Base-by-base conservation (phyloP, 2,888 invertebrate genomes). In the Thyatira batis region DNA sequence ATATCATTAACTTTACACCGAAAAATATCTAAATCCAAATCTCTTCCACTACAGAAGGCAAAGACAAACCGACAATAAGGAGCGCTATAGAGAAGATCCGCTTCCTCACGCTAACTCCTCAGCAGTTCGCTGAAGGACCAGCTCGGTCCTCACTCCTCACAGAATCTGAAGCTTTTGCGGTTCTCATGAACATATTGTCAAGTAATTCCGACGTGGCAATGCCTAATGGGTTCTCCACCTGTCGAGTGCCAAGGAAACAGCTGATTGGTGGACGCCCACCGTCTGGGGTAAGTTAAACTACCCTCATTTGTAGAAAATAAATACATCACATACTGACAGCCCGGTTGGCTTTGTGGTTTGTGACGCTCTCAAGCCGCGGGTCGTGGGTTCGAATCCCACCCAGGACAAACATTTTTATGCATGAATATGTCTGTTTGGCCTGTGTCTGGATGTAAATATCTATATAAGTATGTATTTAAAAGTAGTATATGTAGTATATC, bases 61-160 rank as follows among this genome's bases (percentile, higher is more conserved):
- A 82, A 60, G 81, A 82, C 39, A 85, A 82, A 59, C 76, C 76
- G 9, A 89, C 93, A 17, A 87, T 95, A 54, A 90, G 95, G 1
- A 93, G 94, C 67, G 95, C 95, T 0, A 90, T 97, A 0, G 94
- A 94, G 74, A 96, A 96, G 84, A 95, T 97, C 57, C 93, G 97
- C 21, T 97, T 97, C 84, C 91, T 97, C 10, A 96, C 96, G 0
- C 87, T 97, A 64, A 94, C 94, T 0, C 95, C 97, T 0, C 95
- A 96, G 77, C 95, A 97, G 86, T 97, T 97, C 80, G 96, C 97
- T 0, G 95, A 96, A 71, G 96, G 96, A 0, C 96, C 97, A 0
- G 96, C 96, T 0, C 93, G 94, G 50, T 96, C 96, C 11, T 87
- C 92, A n/a, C 85, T 97, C 8, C 90, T 97, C 23, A 93, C 94